Conservation (phyloP, 2,113 vertebrate species). For the Protobothrops mucrosquamatus region DNA sequence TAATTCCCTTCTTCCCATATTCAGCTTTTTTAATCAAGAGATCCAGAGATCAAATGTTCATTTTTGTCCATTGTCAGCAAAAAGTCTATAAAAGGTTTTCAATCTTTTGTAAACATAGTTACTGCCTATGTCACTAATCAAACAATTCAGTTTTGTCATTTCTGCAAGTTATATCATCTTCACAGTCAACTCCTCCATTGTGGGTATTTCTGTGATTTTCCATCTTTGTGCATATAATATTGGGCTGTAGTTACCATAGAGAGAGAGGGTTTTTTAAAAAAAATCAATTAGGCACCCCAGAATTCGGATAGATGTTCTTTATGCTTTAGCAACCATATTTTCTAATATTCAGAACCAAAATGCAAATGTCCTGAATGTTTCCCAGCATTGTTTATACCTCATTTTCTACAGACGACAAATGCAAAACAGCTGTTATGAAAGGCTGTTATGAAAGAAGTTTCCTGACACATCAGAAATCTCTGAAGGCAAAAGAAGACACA, state of each 20-base stretch:
- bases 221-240: not conserved
- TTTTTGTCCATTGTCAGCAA: not conserved
- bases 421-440: not conserved
- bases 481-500: not conserved
- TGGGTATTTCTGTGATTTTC: not conserved
- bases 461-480: not conserved
- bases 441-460: not conserved
- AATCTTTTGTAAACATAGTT: not conserved
- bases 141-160: not conserved
- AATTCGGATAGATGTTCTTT: not conserved
- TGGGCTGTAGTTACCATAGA: not conserved
- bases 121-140: not conserved
- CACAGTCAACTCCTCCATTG: not conserved
- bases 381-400: not conserved
- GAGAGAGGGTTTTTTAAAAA: not conserved
- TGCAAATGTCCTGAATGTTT: not conserved
- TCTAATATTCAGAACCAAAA: not conserved
- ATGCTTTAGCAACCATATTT: not conserved
- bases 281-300: not conserved
- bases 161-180: not conserved
- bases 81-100: not conserved
- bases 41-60: not conserved
- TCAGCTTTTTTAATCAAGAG: not conserved
- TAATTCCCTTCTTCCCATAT: not conserved
- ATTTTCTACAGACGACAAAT: not conserved